Base-by-base conservation (phyloP, 2,888 invertebrate genomes). In the Hypena proboscidalis region DNA sequence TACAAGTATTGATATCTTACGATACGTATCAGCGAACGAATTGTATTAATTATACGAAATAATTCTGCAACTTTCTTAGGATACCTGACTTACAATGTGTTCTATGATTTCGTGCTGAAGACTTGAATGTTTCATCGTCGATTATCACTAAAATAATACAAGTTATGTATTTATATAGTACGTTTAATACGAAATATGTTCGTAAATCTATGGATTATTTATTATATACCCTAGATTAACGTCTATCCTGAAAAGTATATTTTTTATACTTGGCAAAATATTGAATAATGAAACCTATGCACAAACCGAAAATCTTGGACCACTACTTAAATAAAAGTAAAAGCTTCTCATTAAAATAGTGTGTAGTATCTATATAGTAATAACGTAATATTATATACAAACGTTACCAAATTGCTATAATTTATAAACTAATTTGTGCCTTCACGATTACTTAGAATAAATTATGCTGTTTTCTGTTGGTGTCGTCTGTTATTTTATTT, bases 401-500 rank as follows among this genome's bases (percentile, higher is more conserved):
- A 78, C 70, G 83, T 83, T 85, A 84, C 82, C 82, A 79, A 80
- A 81, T 73, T 74, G 53, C 67, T 75, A 70, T 73, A 67, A 69
- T 67, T 55, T 72, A 58, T 67, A 46, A 58, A 67, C 57, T 65
- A 67, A 66, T 67, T 73, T 70, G 75, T 82, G 80, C 81, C 81
- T 82, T 80, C 66, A 49, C 43, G 31, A 39, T 64, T 51, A 63
- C 47, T 62, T 75, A 72, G 61, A 59, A 55, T 33, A 48, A 67
- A 67, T 54, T 59, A 39, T 66, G 35, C 36, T 66, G 46, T 65
- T 61, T 61, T 70, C 42, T 67, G 50, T 57, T 68, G 46, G 62
- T 59, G 36, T 46, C 48, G 40, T 56, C 44, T 65, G 57, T 72
- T 66, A 65, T 65, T 70, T 69, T 70, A 57, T 71, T 75, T 70